Percentiles rank a stretch among this genome's conserved stretches.
These are phyloP conservation scores for Eidolon dupreanum DNA, from an alignment of 2,797 vertebrate species.

Conservation along the genomic window DNA sequence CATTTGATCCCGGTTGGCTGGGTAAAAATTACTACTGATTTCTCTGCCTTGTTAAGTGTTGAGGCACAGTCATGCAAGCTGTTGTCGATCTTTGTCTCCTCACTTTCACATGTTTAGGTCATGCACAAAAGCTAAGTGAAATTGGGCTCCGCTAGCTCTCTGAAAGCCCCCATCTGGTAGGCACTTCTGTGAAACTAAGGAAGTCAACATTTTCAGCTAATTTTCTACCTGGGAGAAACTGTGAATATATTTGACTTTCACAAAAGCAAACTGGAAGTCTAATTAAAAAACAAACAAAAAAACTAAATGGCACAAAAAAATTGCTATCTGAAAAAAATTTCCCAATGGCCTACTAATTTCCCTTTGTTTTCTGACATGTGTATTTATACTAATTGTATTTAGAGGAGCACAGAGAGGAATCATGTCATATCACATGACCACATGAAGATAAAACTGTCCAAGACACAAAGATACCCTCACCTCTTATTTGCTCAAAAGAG, in stretches of 20 bases:
- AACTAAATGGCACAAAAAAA: background rate
- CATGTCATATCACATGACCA: background rate
- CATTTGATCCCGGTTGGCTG: background rate
- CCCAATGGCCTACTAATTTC: background rate
- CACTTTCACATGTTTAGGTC: too few relatives aligned
- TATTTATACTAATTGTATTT: background rate
- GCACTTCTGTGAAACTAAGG: background rate
- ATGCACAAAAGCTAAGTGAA: background rate
- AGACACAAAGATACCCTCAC: background rate
- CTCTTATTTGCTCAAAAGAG: background rate
- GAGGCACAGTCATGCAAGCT: background rate
- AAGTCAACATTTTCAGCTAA: background rate
- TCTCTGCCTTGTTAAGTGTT: background rate
- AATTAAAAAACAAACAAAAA: background rate
- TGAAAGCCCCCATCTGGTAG: background rate
- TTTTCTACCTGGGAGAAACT: background rate
- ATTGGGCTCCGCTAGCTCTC: too few relatives aligned
- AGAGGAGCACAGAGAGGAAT: background rate
- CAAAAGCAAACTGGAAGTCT: background rate
- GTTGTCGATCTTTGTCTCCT: background rate
- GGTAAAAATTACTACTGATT: background rate
- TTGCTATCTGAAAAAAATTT: background rate
- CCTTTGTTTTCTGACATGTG: background rate
- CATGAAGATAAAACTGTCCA: background rate
- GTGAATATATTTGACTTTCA: background rate